Conservation (phyloP, 1,140 invertebrate species). For the Oryctes rhinoceros region DNA sequence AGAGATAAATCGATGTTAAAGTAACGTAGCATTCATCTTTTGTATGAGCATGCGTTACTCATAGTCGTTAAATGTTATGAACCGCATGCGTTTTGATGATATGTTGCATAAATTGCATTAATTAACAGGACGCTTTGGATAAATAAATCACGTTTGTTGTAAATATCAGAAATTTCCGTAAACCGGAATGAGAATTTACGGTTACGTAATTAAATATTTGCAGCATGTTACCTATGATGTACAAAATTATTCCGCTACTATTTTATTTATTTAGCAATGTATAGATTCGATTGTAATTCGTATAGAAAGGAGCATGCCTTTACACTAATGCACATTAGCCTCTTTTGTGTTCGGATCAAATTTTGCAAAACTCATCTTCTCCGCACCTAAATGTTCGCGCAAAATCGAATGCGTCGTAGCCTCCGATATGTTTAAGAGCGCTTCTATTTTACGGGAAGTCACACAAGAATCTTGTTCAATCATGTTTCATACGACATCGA, state of each 20-base stretch:
- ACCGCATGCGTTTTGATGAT: neutral
- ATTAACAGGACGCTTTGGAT: neutral
- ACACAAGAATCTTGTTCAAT: no score
- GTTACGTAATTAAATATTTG: neutral
- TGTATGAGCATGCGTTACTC: neutral
- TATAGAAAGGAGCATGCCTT: no score
- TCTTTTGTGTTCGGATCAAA: no score
- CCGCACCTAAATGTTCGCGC: no score
- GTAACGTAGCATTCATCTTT: neutral
- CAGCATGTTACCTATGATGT: neutral
- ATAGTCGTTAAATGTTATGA: neutral
- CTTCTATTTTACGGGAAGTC: no score
- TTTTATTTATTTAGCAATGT: neutral
- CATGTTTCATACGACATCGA: no score
- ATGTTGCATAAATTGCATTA: neutral
- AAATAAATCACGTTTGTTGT: constrained; percentile 5
- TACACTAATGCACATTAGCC: no score
- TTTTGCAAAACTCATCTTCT: no score
- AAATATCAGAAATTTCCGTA: neutral
- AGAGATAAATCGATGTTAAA: constrained; percentile 2
- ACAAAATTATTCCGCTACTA: neutral
- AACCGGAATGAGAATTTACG: neutral
- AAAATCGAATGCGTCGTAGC: no score
- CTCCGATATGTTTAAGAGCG: no score
- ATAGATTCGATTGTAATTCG: neutral